Conservation (phyloP, 2,797 vertebrate species). For the Lagorchestes hirsutus region DNA sequence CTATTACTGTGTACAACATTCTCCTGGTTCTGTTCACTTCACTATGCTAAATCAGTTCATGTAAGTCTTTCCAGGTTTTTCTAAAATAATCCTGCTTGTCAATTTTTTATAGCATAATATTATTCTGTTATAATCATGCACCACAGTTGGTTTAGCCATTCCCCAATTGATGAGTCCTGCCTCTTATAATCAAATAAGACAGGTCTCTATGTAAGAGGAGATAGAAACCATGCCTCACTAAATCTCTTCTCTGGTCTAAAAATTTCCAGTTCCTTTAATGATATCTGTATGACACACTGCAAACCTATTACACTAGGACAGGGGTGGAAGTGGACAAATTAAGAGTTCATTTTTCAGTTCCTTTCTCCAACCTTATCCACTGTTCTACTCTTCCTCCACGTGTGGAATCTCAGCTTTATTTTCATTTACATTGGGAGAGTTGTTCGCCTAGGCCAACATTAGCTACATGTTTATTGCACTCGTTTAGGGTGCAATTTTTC, state of each 20-base stretch:
- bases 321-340: not conserved
- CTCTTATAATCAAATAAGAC: not conserved
- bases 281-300: not conserved
- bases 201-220: not conserved
- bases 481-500: conserved; percentile 12
- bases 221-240: not conserved
- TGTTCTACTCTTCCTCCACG: not conserved
- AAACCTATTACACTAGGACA: not conserved
- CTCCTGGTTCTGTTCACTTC: not conserved
- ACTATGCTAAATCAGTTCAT: not conserved
- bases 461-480: not conserved
- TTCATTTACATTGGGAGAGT: not conserved
- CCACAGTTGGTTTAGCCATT: not conserved
- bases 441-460: not conserved
- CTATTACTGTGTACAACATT: not conserved
- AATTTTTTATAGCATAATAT: not conserved
- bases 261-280: not conserved
- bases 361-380: not conserved
- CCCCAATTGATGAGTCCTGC: not conserved
- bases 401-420: not conserved
- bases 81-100: not conserved
- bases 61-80: not conserved
- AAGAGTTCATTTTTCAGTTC: not conserved
- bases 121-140: not conserved
- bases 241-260: not conserved